Percentiles rank a stretch among this genome's conserved stretches.
These are phyloP conservation scores for Slavum lentiscoides DNA, from an alignment of 2,888 invertebrate species.

Conservation along the genomic window DNA sequence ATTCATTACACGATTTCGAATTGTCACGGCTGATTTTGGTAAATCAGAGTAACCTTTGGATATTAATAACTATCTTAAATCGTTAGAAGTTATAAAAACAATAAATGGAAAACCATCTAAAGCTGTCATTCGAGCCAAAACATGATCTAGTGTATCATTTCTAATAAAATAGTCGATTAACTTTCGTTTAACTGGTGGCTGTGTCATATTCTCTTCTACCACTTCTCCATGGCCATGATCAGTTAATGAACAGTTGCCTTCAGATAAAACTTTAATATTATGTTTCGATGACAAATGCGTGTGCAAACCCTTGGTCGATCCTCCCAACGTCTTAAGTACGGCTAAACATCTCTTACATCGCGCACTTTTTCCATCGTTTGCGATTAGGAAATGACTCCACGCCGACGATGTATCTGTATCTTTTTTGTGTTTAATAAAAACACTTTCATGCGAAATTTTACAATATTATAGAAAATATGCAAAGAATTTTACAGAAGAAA, in stretches of 20 bases:
- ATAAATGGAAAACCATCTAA: slow-evolving; percentile 19
- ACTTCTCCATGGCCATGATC: neutral
- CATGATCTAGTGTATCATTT: slow-evolving; percentile 15
- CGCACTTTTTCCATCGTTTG: slow-evolving; percentile 15
- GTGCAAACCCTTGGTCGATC: slow-evolving; percentile 4
- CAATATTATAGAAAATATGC: neutral
- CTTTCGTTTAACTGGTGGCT: slow-evolving; percentile 13
- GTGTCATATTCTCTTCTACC: slow-evolving; percentile 19
- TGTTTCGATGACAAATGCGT: slow-evolving; percentile 13
- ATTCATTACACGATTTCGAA: slow-evolving; percentile 11
- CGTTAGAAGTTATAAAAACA: slow-evolving; percentile 21
- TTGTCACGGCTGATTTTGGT: slow-evolving; percentile 28
- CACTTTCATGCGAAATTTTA: slow-evolving; percentile 11
- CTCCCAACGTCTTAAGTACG: slow-evolving; percentile 5
- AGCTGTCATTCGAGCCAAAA: slow-evolving; percentile 14
- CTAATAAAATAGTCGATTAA: slow-evolving; percentile 17
- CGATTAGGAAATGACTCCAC: slow-evolving; percentile 18
- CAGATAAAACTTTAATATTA: slow-evolving; percentile 7
- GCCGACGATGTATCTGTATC: slow-evolving; percentile 12
- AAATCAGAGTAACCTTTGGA: slow-evolving; percentile 27
- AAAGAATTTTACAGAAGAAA: neutral
- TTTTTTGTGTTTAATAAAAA: slow-evolving; percentile 33
- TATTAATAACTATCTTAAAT: slow-evolving; percentile 11
- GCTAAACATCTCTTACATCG: slow-evolving; percentile 12
- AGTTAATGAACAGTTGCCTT: slow-evolving; percentile 19